These are phyloP conservation scores for Coregonus suidteri DNA, from an alignment of 2,797 vertebrate genomes.

Conservation along the genomic window DNA sequence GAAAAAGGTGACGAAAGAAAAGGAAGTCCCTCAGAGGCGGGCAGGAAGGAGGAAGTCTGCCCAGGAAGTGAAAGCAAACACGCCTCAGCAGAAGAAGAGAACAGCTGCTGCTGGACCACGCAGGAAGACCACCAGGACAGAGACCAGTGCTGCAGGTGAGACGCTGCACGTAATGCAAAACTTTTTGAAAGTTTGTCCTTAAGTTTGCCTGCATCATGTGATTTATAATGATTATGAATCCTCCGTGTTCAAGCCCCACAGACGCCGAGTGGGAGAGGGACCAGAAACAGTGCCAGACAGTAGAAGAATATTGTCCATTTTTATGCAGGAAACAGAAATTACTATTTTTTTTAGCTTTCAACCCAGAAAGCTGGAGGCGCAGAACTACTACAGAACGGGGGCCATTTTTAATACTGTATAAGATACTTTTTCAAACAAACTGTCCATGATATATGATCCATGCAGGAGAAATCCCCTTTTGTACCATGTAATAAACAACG, in stretches of 20 bases:
- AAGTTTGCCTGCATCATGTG: background rate
- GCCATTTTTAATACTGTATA: constrained; percentile 3
- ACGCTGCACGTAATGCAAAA: too few relatives aligned
- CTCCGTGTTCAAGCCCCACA: constrained; percentile 51
- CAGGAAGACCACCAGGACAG: constrained; percentile 34
- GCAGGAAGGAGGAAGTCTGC: constrained; percentile 8
- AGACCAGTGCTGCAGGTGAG: constrained; percentile 36
- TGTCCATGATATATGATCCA: background rate
- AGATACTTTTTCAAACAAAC: constrained; percentile 2
- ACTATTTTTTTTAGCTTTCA: too few relatives aligned
- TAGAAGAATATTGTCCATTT: background rate
- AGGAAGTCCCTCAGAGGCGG: constrained; percentile 7
- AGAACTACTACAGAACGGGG: background rate
- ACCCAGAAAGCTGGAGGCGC: background rate
- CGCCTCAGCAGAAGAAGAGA: constrained; percentile 12
- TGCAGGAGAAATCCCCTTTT: background rate
- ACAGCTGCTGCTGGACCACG: background rate
- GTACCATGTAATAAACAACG: background rate
- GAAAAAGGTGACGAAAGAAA: constrained; percentile 45
- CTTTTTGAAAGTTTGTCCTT: too few relatives aligned
- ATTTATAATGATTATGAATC: background rate
- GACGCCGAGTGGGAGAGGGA: constrained; percentile 35
- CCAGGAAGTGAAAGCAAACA: background rate
- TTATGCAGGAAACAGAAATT: constrained; percentile 25
- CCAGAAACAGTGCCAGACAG: constrained; percentile 28